These are phyloP conservation scores for Apoda limacodes DNA, from an alignment of 2,888 invertebrate species.

Conservation along the genomic window DNA sequence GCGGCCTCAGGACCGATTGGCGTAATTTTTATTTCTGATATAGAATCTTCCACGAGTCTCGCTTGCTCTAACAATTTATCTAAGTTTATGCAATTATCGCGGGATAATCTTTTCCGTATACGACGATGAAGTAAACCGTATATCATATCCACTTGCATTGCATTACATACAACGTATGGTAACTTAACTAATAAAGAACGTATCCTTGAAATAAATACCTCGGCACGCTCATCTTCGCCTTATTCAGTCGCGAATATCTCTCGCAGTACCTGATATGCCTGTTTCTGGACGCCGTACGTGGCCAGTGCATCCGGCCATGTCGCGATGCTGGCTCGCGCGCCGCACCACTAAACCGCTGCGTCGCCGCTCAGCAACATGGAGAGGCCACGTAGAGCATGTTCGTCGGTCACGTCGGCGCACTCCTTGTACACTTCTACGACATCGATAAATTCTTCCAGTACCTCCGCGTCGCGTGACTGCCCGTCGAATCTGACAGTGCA, in stretches of 20 bases:
- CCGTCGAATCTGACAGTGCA: background rate
- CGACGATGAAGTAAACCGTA: constrained; percentile 17
- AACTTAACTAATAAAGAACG: constrained; percentile 6
- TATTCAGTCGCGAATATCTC: constrained; percentile 6
- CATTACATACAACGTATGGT: background rate
- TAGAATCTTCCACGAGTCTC: constrained; percentile 13
- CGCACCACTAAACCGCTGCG: constrained; percentile 13
- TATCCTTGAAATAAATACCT: constrained; percentile 5
- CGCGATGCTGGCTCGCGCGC: constrained; percentile 1
- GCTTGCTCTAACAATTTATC: constrained; percentile 12
- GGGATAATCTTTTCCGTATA: constrained; percentile 13
- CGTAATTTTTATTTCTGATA: too few species aligned
- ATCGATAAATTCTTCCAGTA: background rate
- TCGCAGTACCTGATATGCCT: constrained; percentile 10
- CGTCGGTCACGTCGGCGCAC: constrained; percentile 13
- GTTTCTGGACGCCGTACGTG: constrained; percentile 8
- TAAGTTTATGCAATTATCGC: constrained; percentile 7
- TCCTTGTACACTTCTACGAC: constrained; percentile 12
- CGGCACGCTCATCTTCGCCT: constrained; percentile 6
- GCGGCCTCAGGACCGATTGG: too few species aligned
- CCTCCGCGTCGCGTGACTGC: background rate
- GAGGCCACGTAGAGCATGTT: constrained; percentile 12
- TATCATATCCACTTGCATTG: constrained; percentile 15
- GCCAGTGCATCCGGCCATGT: constrained; percentile 11
- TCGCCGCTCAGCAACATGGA: constrained; percentile 14